A percentile compares a stretch with the other conserved stretches of the same genome.
These are phyloP conservation scores for Pardalotus punctatus DNA, from an alignment of 2,113 vertebrate genomes.

Conservation along the genomic window DNA sequence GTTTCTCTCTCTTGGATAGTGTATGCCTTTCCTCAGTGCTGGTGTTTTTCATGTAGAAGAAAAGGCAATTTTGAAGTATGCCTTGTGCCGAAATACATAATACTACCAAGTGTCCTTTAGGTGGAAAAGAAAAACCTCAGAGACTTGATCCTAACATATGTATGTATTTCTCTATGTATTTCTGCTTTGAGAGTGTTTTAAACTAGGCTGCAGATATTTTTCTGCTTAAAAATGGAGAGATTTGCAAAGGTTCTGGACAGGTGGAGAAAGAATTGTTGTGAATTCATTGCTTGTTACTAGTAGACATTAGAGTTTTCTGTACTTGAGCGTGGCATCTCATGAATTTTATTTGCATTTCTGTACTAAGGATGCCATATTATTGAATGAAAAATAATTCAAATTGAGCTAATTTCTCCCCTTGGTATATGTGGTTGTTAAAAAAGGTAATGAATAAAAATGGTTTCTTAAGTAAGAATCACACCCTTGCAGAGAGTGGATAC, in stretches of 20 bases:
- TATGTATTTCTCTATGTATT: not conserved
- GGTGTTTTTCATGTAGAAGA: not conserved
- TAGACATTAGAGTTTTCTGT: not conserved
- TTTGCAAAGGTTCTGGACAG: not conserved
- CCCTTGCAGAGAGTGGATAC: not conserved
- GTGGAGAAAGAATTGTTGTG: not conserved
- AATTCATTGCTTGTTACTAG: not conserved
- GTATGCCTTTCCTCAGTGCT: not conserved
- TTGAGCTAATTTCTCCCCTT: not conserved
- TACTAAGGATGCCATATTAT: not conserved
- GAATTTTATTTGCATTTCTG: not conserved
- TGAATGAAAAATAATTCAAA: not conserved
- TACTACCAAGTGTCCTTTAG: not conserved
- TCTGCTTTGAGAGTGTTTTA: not conserved
- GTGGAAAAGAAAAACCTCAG: not conserved
- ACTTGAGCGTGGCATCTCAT: not conserved
- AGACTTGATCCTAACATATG: not conserved
- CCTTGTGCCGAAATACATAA: not conserved
- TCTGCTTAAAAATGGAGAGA: not conserved
- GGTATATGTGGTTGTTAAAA: not conserved
- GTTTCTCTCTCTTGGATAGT: not conserved
- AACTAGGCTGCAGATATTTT: not conserved
- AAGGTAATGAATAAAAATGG: not conserved
- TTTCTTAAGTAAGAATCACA: not conserved
- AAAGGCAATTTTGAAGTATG: slow-evolving; percentile 1